Base-by-base conservation (phyloP, 1,140 invertebrate species). In the Paracyclopina nana region DNA sequence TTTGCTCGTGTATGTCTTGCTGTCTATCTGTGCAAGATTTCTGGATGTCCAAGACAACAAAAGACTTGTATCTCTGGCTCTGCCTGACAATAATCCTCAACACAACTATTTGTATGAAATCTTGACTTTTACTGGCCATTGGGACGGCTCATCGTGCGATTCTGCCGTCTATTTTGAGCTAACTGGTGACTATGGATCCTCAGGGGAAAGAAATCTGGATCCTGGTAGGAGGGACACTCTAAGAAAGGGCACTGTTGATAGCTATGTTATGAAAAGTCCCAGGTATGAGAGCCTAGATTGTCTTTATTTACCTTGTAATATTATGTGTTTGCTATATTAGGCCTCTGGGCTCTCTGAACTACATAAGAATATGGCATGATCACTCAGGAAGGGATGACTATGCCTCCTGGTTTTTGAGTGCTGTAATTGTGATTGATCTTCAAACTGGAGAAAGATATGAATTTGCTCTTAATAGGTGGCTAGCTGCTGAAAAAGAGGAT, bases 31-130 rank as follows among this genome's bases (percentile, higher is more conserved):
- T 65, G 67, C 68, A 5, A 55, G 68, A 25, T 50, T 57, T 20
- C 57, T 67, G 55, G 70, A 72, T 54, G 65, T 59, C 38, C 67
- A 65, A 53, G 69, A 71, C 50, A 31, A 62, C 8, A 57, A 64
- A 52, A 28, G 45, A 8, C 16, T 41, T 16, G 48, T 45, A 4
- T 40, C 50, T 9, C 14, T 20, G 18, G 34, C 53, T 20, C 25
- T 54, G 4, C 38, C 60, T 12, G 70, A 71, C 55, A 73, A 73
- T 56, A 61, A 67, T 20, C 57, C 63, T 1, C 53, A 57, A 14
- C 69, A 73, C 55, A 66, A 66, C 52, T 73, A 73, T 52, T 61
- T 71, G 14, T 73, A 73, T 58, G 67, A 72, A 55, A 61, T 73
- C 34, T 59, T 68, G 4, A 68, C 72, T 1, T 61, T 61, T 14